Evolutionary conservation across 2,888 invertebrate genomes (phyloP), one percentile per base, ranked within the genome.

Genomic region (Erynnis tages): DNA sequence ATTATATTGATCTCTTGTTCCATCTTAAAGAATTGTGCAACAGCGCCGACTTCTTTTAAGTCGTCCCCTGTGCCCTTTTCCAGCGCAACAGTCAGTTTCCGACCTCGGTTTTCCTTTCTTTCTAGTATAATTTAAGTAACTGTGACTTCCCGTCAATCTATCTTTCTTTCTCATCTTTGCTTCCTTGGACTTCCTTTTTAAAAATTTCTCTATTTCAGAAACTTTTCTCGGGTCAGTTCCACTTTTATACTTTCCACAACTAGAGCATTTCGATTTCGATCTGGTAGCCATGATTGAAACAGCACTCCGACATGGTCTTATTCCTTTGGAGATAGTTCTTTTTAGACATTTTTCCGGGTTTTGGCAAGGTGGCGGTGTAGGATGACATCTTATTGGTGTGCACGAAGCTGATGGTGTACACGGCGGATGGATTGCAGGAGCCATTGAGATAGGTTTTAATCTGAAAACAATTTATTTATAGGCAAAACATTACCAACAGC

Each of bases 331-430:
- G 13, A 55, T 76, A 1, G 80, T 79, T 62, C 53, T 78, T 48
- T 53, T 70, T 8, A 88, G 62, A 54, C 88, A 88, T 73, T 66
- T 71, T 62, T 82, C 81, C 10, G 88, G 88, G 44, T 75, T 71
- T 40, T 65, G 11, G 56, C 88, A 88, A 2, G 79, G 78, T 0
- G 87, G 85, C 7, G 77, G 76, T 3, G 74, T 67, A 8, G 85
- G 88, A 35, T 88, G 86, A 59, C 88, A 88, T 50, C 84, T 76
- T 27, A 75, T 53, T 0, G 81, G 79, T 16, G 67, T 61, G 66
- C 88, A 87, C 1, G 86, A 82, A 19, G 87, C 73, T 3, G 76
- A 65, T 2, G 87, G 86, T 11, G 80, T 82, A 65, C 88, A 88
- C 29, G 88, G 81, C 37, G 87, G 87, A 59, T 85, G 85, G 56